Evolutionary conservation across 1,140 invertebrate genomes (phyloP).

Genomic region (Macrosteles quadrilineatus): DNA sequence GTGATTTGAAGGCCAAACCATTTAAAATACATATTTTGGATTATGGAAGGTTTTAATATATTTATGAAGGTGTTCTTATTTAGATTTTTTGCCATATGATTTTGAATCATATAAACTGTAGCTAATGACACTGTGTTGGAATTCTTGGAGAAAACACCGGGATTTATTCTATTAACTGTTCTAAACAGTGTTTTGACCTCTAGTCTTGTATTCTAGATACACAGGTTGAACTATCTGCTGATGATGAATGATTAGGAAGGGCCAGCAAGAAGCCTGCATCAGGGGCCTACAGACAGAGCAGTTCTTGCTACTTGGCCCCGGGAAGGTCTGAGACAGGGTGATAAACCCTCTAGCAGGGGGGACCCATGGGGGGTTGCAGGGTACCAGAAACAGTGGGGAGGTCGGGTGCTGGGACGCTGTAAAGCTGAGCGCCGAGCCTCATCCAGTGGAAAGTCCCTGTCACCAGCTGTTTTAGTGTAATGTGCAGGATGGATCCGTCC

Average conservation of each 20-base stretch:
- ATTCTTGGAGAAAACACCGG: no score
- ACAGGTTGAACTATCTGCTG: no score
- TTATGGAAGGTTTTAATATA: no score
- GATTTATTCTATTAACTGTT: no score
- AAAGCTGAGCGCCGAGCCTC: slow-evolving; percentile 25
- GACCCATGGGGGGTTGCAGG: slow-evolving; percentile 30
- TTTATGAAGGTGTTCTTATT: no score
- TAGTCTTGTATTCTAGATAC: no score
- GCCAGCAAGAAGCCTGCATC: slow-evolving; percentile 48
- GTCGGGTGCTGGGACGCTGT: slow-evolving; percentile 31
- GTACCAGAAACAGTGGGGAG: slow-evolving; percentile 37
- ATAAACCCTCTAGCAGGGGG: slow-evolving; percentile 34
- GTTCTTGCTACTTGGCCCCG: slow-evolving; percentile 39
- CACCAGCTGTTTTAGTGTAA: slow-evolving; percentile 37
- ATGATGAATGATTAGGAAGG: slow-evolving; percentile 38
- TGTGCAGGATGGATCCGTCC: slow-evolving; percentile 34
- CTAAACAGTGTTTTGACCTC: no score
- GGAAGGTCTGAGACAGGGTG: slow-evolving; percentile 35
- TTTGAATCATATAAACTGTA: no score
- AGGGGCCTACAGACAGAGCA: slow-evolving; percentile 38
- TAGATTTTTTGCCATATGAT: no score
- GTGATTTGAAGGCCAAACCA: no score
- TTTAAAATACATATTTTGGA: no score
- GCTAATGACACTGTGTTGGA: no score
- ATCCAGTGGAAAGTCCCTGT: slow-evolving; percentile 35